A percentile compares a stretch with the other conserved stretches of the same genome.
Evolutionary conservation across 2,888 invertebrate species (phyloP).

Genomic region (Stenotaenia linearis): DNA sequence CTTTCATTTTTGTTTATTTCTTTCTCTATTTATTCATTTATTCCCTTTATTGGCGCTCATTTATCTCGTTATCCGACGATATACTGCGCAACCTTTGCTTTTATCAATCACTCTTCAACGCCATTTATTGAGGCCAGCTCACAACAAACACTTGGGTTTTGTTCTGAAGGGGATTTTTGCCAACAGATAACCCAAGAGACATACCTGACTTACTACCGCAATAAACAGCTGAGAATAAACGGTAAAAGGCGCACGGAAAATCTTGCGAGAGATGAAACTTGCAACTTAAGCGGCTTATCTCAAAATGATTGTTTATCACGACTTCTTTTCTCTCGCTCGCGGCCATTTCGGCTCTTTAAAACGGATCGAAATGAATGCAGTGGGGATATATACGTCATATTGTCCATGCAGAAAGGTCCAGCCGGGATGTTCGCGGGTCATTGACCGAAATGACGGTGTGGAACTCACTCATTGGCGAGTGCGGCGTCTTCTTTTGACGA

Average conservation of each 20-base stretch:
- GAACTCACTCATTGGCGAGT: neutral
- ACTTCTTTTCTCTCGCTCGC: neutral
- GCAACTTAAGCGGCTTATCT: slow-evolving; percentile 8
- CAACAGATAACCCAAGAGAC: slow-evolving; percentile 14
- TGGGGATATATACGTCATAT: slow-evolving; percentile 21
- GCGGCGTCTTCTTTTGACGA: neutral
- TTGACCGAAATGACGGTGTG: slow-evolving; percentile 4
- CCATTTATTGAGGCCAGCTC: neutral
- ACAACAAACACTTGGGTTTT: neutral
- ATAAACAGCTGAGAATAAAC: neutral
- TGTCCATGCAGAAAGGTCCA: slow-evolving; percentile 14
- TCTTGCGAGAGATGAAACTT: neutral
- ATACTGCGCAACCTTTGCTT: neutral
- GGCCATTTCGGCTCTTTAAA: neutral
- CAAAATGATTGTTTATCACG: slow-evolving; percentile 3
- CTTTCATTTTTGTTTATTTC: neutral
- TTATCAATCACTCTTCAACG: slow-evolving; percentile 17
- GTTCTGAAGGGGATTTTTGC: slow-evolving; percentile 13
- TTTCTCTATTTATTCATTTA: neutral
- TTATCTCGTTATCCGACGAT: neutral
- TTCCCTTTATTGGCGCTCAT: slow-evolving; percentile 2
- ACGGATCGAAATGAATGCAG: neutral
- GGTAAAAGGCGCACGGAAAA: neutral
- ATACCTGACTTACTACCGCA: slow-evolving; percentile 17
- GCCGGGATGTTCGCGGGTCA: neutral